phyloP scores from a whole-genome alignment of 2,888 invertebrate species.

The Oscheius myriophilus region DNA sequence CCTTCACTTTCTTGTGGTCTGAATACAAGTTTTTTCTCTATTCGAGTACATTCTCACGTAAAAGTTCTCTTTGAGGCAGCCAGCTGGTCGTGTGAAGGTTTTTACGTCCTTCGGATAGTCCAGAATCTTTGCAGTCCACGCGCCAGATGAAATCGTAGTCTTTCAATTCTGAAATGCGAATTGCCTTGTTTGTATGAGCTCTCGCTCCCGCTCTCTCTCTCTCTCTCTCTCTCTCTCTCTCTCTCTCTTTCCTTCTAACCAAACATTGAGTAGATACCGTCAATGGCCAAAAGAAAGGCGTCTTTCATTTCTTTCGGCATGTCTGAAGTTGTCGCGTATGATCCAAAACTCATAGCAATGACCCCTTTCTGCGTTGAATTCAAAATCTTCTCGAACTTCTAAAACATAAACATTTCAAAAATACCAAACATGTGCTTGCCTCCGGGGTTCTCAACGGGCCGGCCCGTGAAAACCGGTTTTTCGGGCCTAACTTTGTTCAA shows the following conservation, averaged over 20 bases:
- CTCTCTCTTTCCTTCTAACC: too few species aligned
- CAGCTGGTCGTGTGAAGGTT: slow-evolving; percentile 27
- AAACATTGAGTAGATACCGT: neutral
- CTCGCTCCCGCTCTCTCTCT: neutral
- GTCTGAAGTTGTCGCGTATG: slow-evolving; percentile 29
- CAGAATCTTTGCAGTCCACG: slow-evolving; percentile 16
- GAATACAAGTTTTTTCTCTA: neutral
- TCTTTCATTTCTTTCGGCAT: slow-evolving; percentile 32
- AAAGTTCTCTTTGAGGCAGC: slow-evolving; percentile 29
- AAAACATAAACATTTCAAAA: too few species aligned
- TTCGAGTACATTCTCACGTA: too few species aligned
- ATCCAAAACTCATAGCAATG: slow-evolving; percentile 30
- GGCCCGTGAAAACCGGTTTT: too few species aligned
- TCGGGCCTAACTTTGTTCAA: too few species aligned
- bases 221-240: too few species aligned
- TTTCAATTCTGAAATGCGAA: slow-evolving; percentile 13
- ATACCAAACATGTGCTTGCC: too few species aligned
- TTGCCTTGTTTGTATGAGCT: neutral
- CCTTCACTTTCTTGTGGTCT: slow-evolving; percentile 23
- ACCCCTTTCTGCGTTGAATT: slow-evolving; percentile 17
- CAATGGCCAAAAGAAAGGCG: slow-evolving; percentile 23
- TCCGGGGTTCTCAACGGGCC: too few species aligned
- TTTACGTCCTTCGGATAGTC: slow-evolving; percentile 8
- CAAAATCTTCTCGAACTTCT: slow-evolving; percentile 23
- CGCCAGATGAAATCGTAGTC: slow-evolving; percentile 30